Evolutionary conservation across 2,113 vertebrate genomes (phyloP).

Genomic region (Scolopax mira): DNA sequence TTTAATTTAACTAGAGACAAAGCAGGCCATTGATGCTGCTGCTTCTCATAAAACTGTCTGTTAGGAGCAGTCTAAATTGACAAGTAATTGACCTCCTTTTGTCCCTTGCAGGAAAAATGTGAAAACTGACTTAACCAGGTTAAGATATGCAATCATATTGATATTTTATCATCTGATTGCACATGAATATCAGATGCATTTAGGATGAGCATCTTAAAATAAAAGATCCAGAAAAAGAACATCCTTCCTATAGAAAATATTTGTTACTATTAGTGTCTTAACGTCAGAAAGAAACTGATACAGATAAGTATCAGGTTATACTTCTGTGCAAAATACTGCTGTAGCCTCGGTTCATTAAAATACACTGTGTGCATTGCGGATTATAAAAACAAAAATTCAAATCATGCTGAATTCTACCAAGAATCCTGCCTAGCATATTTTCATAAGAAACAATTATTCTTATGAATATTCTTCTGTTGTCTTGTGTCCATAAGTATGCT

Average conservation of each 20-base stretch:
- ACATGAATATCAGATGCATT: neutral
- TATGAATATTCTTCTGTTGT: neutral
- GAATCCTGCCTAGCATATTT: neutral
- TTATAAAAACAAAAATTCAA: neutral
- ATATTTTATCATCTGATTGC: slow-evolving; percentile 6
- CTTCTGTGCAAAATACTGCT: neutral
- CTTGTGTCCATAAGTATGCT: neutral
- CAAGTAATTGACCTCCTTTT: slow-evolving; percentile 30
- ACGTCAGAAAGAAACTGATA: neutral
- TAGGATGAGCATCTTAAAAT: neutral
- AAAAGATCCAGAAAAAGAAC: neutral
- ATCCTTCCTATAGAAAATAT: neutral
- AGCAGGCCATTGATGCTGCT: neutral
- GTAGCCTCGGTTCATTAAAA: neutral
- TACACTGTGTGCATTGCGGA: neutral
- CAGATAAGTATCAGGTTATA: neutral
- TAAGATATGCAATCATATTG: slow-evolving; percentile 28
- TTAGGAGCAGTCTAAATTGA: slow-evolving; percentile 8
- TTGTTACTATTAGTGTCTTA: neutral
- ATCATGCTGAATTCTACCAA: neutral
- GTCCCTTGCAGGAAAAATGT: neutral
- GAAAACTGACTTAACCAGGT: slow-evolving; percentile 38
- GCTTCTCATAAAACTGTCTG: neutral
- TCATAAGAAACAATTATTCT: neutral
- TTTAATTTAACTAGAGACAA: neutral